These are phyloP conservation scores for Campoletis sonorensis DNA, from an alignment of 1,140 invertebrate genomes.

Conservation along the genomic window DNA sequence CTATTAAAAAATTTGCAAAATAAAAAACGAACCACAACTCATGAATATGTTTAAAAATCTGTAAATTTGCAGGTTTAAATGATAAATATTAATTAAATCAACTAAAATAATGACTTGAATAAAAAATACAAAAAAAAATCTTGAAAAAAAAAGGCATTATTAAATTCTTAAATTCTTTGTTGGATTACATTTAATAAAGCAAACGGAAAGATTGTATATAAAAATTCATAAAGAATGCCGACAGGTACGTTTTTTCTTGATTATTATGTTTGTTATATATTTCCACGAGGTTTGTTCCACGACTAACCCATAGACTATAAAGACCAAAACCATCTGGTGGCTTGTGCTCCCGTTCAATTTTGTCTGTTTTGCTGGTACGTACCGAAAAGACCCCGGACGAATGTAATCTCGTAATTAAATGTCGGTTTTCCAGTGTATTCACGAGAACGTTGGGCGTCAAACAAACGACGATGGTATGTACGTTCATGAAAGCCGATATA, in stretches of 20 bases:
- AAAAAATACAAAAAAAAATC: not conserved
- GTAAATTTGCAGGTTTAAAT: no score
- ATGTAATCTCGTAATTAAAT: constrained; percentile 59
- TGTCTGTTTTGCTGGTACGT: not conserved
- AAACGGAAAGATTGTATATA: constrained; percentile 24
- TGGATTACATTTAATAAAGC: constrained; percentile 56
- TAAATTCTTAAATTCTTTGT: constrained; percentile 61
- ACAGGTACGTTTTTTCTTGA: constrained; percentile 35
- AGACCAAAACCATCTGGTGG: not conserved
- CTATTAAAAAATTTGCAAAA: no score
- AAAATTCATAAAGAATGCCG: constrained; percentile 58
- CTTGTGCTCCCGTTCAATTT: not conserved
- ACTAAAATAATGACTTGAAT: not conserved
- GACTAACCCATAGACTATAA: not conserved
- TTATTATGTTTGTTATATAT: not conserved
- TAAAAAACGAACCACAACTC: no score
- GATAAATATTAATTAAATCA: no score
- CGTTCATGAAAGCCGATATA: not conserved
- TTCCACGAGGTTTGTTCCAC: not conserved
- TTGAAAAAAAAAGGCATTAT: no score
- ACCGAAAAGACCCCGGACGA: constrained; percentile 5
- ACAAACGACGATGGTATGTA: not conserved
- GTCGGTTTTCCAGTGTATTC: constrained; percentile 53
- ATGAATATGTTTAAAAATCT: no score
- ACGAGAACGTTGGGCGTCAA: constrained; percentile 19